These are phyloP conservation scores for Delichon dasypus DNA, from an alignment of 2,797 vertebrate genomes.

Conservation along the genomic window DNA sequence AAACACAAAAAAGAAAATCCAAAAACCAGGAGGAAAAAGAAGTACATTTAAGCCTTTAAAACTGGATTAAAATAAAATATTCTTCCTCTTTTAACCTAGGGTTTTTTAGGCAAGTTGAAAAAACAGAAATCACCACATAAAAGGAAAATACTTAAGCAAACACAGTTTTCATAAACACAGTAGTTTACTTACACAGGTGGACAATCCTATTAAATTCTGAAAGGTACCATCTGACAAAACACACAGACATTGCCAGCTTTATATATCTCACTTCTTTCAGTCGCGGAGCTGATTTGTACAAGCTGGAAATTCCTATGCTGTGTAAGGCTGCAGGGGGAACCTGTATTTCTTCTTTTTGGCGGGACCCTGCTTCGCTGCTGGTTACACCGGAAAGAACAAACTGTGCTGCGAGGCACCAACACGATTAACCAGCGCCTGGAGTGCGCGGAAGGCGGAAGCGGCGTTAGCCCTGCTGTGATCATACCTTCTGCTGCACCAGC, in stretches of 20 bases:
- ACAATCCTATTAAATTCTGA: not conserved
- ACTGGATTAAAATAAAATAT: not conserved
- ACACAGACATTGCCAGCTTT: not conserved
- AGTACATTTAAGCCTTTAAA: not conserved
- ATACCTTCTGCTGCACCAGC: not conserved
- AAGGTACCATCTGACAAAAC: not conserved
- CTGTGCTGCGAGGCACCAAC: not conserved
- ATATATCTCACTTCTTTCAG: constrained; percentile 1
- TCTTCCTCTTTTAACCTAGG: not conserved
- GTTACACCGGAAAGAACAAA: constrained; percentile 18
- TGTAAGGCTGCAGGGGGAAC: not conserved
- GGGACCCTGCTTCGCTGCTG: not conserved
- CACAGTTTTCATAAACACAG: not conserved
- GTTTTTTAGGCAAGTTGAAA: not conserved
- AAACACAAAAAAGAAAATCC: not conserved
- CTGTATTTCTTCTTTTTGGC: constrained; percentile 43
- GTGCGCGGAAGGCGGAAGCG: not conserved
- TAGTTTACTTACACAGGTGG: constrained; percentile 41
- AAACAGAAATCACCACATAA: not conserved
- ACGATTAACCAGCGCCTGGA: not conserved
- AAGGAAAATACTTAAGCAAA: not conserved
- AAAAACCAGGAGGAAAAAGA: fast-evolving
- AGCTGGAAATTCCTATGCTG: constrained; percentile 19
- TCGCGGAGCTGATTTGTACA: not conserved
- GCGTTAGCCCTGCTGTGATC: not conserved